Conservation (phyloP, 1,140 invertebrate species). For the Venturia canescens region DNA sequence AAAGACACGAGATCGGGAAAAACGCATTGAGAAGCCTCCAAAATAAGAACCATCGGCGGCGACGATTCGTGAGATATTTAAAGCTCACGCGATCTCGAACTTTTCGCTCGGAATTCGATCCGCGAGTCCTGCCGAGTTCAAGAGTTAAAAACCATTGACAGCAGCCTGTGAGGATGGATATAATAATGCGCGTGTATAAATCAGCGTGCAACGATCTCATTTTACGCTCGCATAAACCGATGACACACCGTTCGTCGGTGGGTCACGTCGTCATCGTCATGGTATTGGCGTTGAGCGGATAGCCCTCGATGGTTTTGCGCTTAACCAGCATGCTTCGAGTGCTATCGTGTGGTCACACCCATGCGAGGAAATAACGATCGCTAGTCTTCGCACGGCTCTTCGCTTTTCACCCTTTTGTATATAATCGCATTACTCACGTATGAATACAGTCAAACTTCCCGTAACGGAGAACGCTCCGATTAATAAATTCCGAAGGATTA, state of each 20-base stretch:
- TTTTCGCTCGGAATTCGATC: too few species aligned
- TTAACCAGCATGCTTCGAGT: conserved; percentile 22
- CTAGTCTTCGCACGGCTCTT: neutral
- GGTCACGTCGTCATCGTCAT: neutral
- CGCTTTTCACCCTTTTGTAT: conserved; percentile 14
- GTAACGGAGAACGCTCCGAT: neutral
- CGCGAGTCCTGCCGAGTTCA: too few species aligned
- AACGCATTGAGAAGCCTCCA: too few species aligned
- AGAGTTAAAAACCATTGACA: neutral
- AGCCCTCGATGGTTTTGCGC: conserved; percentile 16
- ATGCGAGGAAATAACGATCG: neutral
- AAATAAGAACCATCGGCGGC: too few species aligned
- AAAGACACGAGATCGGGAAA: too few species aligned
- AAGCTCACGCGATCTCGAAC: too few species aligned
- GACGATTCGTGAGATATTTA: too few species aligned
- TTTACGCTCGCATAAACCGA: conserved; percentile 37
- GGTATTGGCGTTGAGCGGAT: neutral
- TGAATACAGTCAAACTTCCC: neutral
- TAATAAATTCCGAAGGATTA: too few species aligned
- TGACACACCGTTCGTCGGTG: conserved; percentile 25
- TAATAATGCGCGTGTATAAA: neutral
- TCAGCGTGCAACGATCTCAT: conserved; percentile 20
- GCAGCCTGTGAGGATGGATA: neutral
- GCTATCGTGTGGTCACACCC: conserved; percentile 32
- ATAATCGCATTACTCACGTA: neutral